Percentiles rank a stretch among this genome's conserved stretches.
Conservation (phyloP, 2,113 vertebrate genomes). For the Nerophis ophidion region DNA sequence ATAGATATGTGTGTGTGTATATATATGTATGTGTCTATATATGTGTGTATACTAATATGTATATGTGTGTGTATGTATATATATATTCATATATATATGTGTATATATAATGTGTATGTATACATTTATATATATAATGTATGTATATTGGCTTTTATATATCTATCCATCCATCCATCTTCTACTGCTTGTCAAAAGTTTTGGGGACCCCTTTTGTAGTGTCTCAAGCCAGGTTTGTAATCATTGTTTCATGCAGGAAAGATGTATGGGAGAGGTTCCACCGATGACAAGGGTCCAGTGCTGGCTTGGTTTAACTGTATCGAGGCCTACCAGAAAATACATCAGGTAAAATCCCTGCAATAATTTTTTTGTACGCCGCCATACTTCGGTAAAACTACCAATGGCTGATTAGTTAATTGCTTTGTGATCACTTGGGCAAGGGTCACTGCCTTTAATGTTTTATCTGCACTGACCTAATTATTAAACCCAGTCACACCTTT, state of each 20-base stretch:
- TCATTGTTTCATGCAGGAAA: slow-evolving; percentile 73
- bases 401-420: slow-evolving; percentile 6
- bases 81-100: too few relatives aligned
- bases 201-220: too few relatives aligned
- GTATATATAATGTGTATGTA: too few relatives aligned
- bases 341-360: slow-evolving; percentile 70
- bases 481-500: slow-evolving; percentile 21
- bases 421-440: slow-evolving; percentile 25
- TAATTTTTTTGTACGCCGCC: background rate
- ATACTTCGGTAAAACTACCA: background rate
- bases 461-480: slow-evolving; percentile 25
- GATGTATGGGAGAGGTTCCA: slow-evolving; percentile 87
- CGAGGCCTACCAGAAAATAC: slow-evolving; percentile 86
- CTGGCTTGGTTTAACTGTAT: slow-evolving; percentile 93
- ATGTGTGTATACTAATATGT: too few relatives aligned
- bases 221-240: background rate
- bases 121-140: too few relatives aligned
- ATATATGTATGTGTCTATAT: too few relatives aligned
- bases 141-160: too few relatives aligned
- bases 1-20: too few relatives aligned
- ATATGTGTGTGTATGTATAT: too few relatives aligned
- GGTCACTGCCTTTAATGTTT: slow-evolving; percentile 19
- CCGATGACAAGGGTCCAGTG: slow-evolving; percentile 95
- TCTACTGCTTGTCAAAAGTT: too few relatives aligned
- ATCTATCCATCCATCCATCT: too few relatives aligned